Conservation (phyloP, 2,797 vertebrate genomes). For the Chromobotia macracanthus region DNA sequence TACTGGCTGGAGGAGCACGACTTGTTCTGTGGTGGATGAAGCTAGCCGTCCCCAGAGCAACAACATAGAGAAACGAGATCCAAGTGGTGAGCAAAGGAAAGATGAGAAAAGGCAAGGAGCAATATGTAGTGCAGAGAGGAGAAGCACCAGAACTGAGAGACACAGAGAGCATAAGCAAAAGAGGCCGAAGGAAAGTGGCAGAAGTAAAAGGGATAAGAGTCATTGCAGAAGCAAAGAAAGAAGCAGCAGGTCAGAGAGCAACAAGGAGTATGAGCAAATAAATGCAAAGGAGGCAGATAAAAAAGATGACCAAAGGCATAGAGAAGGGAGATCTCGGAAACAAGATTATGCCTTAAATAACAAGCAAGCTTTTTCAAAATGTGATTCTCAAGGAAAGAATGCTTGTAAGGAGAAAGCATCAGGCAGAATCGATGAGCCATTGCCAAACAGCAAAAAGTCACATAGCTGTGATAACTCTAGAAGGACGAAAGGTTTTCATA, state of each 20-base stretch:
- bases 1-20: conserved; percentile 71
- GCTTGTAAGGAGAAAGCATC: conserved; percentile 38
- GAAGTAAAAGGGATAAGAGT: conserved; percentile 63
- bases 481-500: conserved; percentile 13
- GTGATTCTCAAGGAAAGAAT: conserved; percentile 12
- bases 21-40: conserved; percentile 62
- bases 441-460: conserved; percentile 23
- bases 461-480: conserved; percentile 12
- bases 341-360: conserved; percentile 4
- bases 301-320: conserved; percentile 3
- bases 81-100: conserved; percentile 76
- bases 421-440: conserved; percentile 21
- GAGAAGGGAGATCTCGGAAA: conserved; percentile 27
- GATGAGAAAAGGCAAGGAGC: conserved; percentile 74
- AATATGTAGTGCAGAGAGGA: conserved; percentile 73
- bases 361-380: conserved; percentile 14
- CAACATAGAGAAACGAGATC: conserved; percentile 56
- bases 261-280: conserved; percentile 36
- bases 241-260: conserved; percentile 35
- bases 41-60: conserved; percentile 58
- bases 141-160: conserved; percentile 50
- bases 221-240: conserved; percentile 34
- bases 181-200: conserved; percentile 69
- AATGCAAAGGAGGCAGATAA: conserved; percentile 1
- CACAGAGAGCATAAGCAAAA: conserved; percentile 66